Percentiles rank a stretch among this genome's conserved stretches.
Evolutionary conservation across 1,140 invertebrate genomes (phyloP).

Genomic region (Pinna nobilis): DNA sequence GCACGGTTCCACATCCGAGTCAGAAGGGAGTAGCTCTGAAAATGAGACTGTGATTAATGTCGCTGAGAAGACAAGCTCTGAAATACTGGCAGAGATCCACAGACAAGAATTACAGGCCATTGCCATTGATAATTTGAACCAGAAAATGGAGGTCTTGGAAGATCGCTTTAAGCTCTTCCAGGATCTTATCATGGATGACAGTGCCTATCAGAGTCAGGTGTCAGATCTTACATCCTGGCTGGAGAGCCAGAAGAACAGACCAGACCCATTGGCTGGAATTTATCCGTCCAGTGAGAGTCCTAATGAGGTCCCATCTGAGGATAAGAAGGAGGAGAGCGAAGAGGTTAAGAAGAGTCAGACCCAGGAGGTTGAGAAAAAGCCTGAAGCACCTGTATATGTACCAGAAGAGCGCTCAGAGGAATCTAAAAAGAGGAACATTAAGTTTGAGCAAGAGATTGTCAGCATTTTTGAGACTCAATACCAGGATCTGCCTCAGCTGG

Average conservation of each 20-base stretch:
- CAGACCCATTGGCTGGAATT: conserved; percentile 16
- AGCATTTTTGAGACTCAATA: conserved; percentile 14
- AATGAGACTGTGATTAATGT: no score
- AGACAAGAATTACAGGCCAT: conserved; percentile 22
- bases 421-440: conserved; percentile 22
- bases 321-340: conserved; percentile 19
- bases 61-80: no score
- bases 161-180: conserved; percentile 47
- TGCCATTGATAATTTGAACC: conserved; percentile 31
- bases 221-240: conserved; percentile 44
- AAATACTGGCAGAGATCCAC: conserved; percentile 16
- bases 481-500: neutral
- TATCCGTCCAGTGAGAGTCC: conserved; percentile 7
- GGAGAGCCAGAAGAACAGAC: conserved; percentile 32
- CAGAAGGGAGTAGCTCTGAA: no score
- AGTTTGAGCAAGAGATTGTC: conserved; percentile 40
- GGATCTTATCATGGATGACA: conserved; percentile 47
- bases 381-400: neutral
- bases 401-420: conserved; percentile 5
- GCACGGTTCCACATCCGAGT: no score
- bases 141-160: conserved; percentile 38
- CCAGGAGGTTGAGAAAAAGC: conserved; percentile 6
- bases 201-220: conserved; percentile 49
- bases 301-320: neutral
- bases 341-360: conserved; percentile 3